A percentile compares a stretch with the other conserved stretches of the same genome.
Conservation (phyloP, 2,797 vertebrate genomes). For the Brachyrhaphis roseni region DNA sequence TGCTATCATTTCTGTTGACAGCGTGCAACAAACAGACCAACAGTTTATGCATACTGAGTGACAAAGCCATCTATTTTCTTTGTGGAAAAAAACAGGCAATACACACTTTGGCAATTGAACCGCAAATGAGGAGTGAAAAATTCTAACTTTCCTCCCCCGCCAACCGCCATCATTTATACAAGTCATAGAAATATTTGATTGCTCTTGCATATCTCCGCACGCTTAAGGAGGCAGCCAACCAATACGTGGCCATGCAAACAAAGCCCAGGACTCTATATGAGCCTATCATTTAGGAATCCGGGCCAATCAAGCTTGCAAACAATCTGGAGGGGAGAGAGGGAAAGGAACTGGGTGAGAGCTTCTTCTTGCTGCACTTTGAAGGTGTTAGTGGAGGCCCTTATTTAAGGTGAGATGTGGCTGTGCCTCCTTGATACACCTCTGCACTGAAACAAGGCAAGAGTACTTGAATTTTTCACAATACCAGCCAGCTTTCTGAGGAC, state of each 20-base stretch:
- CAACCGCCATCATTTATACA: slow-evolving; percentile 72
- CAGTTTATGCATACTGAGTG: slow-evolving; percentile 80
- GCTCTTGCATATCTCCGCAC: slow-evolving; percentile 76
- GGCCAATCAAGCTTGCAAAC: slow-evolving; percentile 68
- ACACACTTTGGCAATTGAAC: slow-evolving; percentile 78
- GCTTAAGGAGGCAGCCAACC: slow-evolving; percentile 73
- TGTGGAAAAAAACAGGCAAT: slow-evolving; percentile 72
- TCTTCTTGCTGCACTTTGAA: slow-evolving; percentile 65
- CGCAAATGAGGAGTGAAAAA: slow-evolving; percentile 80
- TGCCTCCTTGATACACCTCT: slow-evolving; percentile 67
- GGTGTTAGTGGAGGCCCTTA: slow-evolving; percentile 71
- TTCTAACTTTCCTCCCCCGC: slow-evolving; percentile 65
- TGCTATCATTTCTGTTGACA: slow-evolving; percentile 78
- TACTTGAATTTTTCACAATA: slow-evolving; percentile 69
- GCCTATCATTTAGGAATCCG: slow-evolving; percentile 75
- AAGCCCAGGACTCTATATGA: slow-evolving; percentile 67
- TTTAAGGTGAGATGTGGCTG: slow-evolving; percentile 67
- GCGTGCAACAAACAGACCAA: slow-evolving; percentile 72
- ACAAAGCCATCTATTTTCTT: slow-evolving; percentile 82
- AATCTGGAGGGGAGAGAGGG: slow-evolving; percentile 59
- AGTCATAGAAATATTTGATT: slow-evolving; percentile 80
- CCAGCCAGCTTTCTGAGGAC: slow-evolving; percentile 53
- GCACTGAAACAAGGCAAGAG: slow-evolving; percentile 58
- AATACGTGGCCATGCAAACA: slow-evolving; percentile 57
- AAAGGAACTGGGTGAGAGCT: slow-evolving; percentile 54